Evolutionary conservation across 1,140 invertebrate species (phyloP).

Genomic region (Drosophila guanche): DNA sequence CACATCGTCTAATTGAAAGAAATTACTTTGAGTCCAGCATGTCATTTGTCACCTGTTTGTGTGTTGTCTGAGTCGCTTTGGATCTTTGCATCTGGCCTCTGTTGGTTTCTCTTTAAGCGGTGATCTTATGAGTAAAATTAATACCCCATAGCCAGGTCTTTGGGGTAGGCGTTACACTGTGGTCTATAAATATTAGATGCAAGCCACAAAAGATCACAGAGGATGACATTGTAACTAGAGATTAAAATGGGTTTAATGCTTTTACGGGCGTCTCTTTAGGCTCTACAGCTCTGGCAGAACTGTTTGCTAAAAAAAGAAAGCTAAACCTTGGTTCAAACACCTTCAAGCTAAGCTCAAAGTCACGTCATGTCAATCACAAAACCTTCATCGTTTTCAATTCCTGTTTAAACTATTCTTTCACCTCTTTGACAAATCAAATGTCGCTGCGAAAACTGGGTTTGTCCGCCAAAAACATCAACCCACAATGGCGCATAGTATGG

Average conservation of each 20-base stretch:
- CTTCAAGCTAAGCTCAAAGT: no score
- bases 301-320: no score
- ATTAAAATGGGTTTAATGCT: neutral
- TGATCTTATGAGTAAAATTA: conserved; percentile 46
- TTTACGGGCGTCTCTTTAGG: neutral
- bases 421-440: conserved; percentile 39
- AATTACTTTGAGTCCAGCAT: conserved; percentile 80
- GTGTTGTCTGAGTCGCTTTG: neutral
- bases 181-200: conserved; percentile 1
- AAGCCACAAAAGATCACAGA: neutral
- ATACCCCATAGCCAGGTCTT: conserved; percentile 10
- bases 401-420: conserved; percentile 10
- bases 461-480: conserved; percentile 15
- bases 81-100: neutral
- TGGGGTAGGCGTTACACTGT: neutral
- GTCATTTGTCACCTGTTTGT: conserved; percentile 83
- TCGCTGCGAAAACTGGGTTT: neutral
- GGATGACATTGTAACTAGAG: neutral
- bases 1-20: conserved; percentile 81
- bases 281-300: no score
- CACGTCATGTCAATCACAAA: neutral
- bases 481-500: no score
- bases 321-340: no score
- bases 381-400: neutral
- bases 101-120: conserved; percentile 4